Evolutionary conservation across 2,888 invertebrate species (phyloP), one percentile per base, ranked within the genome.

Genomic region (Agonum fuliginosum): DNA sequence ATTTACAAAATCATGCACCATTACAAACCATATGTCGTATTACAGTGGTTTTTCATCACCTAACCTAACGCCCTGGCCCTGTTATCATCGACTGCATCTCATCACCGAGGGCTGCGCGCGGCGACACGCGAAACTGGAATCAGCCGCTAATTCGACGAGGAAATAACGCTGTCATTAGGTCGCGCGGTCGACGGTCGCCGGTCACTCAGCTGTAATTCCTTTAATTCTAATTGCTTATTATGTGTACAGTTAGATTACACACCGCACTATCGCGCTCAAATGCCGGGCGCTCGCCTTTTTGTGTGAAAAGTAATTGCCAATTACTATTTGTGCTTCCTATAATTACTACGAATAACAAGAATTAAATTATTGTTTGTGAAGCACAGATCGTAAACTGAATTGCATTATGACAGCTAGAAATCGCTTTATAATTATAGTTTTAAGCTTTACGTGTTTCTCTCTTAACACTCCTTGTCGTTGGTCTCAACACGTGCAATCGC

Each of bases 271-370:
- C 67, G 30, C 30, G 12, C 54, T 48, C 48, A 37, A 37, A 37
- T 48, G 8, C 20, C 48, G 48, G 20, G 48, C 37, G 19, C 37
- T 43, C 19, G 24, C 14, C 22, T 70, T 70, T 70, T 70, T 70
- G 46, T 70, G 51, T 12, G 51, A 34, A 34, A 72, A 72, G 72
- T 72, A 77, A 77, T 77, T 77, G 77, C 24, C 77, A 70, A 77
- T 77, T 77, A 77, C 67, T 54, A 70, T 70, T 70, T 77, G 77
- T 72, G 77, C 70, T 77, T 77, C 77, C 77, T 70, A 77, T 77
- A 77, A 69, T 77, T 77, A 77, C 58, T 22, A 43, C 54, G 6
- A 54, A 54, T 70, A 77, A 77, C 70, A 77, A 77, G 77, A 70
- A 77, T 77, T 54, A 77, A 77, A 77, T 77, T 77, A 70, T 70